Conservation (phyloP, 1,140 invertebrate genomes). For the Drosophila willistoni region DNA sequence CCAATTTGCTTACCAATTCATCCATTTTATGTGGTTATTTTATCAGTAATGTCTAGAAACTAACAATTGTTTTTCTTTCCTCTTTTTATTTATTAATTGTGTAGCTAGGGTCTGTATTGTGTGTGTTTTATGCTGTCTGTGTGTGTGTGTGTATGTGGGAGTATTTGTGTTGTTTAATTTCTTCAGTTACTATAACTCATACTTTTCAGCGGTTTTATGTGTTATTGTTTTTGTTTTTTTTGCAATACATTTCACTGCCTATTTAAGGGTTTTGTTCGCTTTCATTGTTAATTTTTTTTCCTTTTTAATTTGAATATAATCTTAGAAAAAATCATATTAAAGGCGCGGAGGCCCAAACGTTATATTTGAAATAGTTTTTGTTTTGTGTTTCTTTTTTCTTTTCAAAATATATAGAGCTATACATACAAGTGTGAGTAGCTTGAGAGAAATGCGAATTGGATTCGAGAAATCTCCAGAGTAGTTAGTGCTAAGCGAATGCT, state of each 20-base stretch:
- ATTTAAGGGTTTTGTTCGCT: constrained; percentile 42
- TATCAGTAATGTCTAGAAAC: constrained; percentile 15
- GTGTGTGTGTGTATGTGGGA: constrained; percentile 29
- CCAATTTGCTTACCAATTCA: too few relatives aligned
- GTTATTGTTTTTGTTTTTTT: constrained; percentile 63
- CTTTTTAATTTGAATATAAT: constrained; percentile 49
- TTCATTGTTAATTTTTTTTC: constrained; percentile 29
- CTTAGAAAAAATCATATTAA: constrained; percentile 50
- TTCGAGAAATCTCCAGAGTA: constrained; percentile 51
- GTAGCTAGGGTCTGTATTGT: constrained; percentile 71
- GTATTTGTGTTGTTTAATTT: constrained; percentile 26
- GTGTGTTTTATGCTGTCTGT: constrained; percentile 60
- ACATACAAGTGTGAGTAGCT: constrained; percentile 21
- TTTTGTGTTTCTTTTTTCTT: constrained; percentile 16
- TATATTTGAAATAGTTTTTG: constrained; percentile 54
- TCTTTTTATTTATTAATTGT: constrained; percentile 78
- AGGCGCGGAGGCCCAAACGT: constrained; percentile 42
- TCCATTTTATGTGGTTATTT: too few relatives aligned
- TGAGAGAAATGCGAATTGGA: constrained; percentile 61
- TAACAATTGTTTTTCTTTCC: constrained; percentile 57
- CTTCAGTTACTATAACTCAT: constrained; percentile 44
- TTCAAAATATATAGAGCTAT: constrained; percentile 2
- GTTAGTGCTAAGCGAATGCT: constrained; percentile 64
- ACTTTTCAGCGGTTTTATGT: constrained; percentile 30
- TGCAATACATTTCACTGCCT: constrained; percentile 63